Percentiles rank a stretch among this genome's conserved stretches.
Evolutionary conservation across 2,113 vertebrate species (phyloP).

Genomic region (Shinisaurus crocodilurus): DNA sequence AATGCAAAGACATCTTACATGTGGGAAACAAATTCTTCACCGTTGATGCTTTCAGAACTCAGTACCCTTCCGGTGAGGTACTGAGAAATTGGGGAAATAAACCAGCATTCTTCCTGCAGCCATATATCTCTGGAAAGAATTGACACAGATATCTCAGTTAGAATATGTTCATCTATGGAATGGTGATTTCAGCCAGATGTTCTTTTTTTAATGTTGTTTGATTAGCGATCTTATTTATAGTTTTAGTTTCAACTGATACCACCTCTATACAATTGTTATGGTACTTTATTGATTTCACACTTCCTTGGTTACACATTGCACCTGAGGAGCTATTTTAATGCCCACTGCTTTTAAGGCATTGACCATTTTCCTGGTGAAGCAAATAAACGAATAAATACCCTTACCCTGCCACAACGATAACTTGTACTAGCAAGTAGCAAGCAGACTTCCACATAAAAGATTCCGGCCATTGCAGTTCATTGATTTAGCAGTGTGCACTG

Average conservation of each 20-base stretch:
- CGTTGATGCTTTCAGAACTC: background rate
- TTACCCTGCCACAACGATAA: conserved; percentile 22
- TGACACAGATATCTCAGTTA: conserved; percentile 15
- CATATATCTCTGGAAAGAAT: conserved; percentile 5
- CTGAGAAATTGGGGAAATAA: conserved; percentile 14
- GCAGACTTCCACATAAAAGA: conserved; percentile 23
- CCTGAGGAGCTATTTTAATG: conserved; percentile 57
- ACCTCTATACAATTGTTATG: conserved; percentile 26
- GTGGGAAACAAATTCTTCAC: background rate
- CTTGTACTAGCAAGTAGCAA: conserved; percentile 28
- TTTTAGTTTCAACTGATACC: conserved; percentile 46
- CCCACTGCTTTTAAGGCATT: conserved; percentile 54
- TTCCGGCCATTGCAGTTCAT: conserved; percentile 25
- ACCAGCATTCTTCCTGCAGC: conserved; percentile 12
- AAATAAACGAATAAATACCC: conserved; percentile 40
- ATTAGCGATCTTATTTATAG: conserved; percentile 53
- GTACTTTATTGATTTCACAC: conserved; percentile 52
- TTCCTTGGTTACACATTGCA: conserved; percentile 42
- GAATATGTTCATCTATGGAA: conserved; percentile 21
- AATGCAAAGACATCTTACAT: background rate
- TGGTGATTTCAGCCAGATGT: conserved; percentile 24
- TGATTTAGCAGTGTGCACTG: conserved; percentile 37
- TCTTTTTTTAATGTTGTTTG: conserved; percentile 45
- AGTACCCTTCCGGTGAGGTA: background rate
- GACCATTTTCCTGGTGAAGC: conserved; percentile 36